phyloP scores from a whole-genome alignment of 2,113 vertebrate species.

The Cyphomyrus discorhynchus region DNA sequence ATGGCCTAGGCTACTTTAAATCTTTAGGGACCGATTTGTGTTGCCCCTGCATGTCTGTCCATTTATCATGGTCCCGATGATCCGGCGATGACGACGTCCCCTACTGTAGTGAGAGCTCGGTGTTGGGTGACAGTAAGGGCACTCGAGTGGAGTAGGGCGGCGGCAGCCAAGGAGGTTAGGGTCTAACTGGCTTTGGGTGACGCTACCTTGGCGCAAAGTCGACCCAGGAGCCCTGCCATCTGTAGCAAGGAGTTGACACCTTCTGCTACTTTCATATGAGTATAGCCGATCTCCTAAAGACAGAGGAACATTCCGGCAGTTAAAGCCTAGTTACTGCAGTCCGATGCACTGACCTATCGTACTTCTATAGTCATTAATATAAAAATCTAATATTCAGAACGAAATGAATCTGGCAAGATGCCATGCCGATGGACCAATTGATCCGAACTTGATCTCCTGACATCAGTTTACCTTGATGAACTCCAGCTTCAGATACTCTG shows the following conservation, averaged over 20 bases:
- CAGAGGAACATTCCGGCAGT: neutral
- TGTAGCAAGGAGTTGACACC: slow-evolving; percentile 91
- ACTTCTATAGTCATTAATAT: neutral
- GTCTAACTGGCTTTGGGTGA: slow-evolving; percentile 67
- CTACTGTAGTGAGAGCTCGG: neutral
- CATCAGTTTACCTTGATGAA: slow-evolving; percentile 80
- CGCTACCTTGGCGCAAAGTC: slow-evolving; percentile 81
- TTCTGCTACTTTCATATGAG: slow-evolving; percentile 85
- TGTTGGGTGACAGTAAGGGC: neutral
- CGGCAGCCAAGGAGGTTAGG: neutral
- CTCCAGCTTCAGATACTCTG: slow-evolving; percentile 92
- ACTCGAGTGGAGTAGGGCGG: neutral
- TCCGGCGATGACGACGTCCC: neutral
- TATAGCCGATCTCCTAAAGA: slow-evolving; percentile 89
- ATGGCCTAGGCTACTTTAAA: neutral
- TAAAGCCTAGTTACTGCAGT: neutral
- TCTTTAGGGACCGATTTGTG: neutral
- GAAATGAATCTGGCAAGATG: neutral
- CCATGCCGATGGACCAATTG: too few species aligned
- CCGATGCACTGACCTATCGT: neutral
- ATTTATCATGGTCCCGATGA: neutral
- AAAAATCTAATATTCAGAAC: neutral
- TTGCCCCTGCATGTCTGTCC: neutral
- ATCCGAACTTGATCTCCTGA: neutral
- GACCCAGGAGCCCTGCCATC: slow-evolving; percentile 84